Evolutionary conservation across 1,140 invertebrate species (phyloP), one percentile per base, ranked within the genome.

Genomic region (Popillia japonica): DNA sequence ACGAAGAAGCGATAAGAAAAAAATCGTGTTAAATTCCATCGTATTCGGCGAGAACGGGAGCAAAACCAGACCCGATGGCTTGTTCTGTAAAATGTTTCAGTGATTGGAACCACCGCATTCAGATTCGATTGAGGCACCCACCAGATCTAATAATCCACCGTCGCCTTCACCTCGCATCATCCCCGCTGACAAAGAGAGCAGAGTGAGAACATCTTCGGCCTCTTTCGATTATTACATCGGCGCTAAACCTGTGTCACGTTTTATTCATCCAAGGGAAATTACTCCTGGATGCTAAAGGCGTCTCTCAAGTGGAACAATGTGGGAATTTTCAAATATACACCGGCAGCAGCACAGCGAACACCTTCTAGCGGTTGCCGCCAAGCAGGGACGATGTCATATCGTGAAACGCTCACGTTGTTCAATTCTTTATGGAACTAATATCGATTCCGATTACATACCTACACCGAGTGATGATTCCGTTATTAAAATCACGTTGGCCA

Each of bases 191-290:
- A 7, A 68, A 17, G 22, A 34, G 61, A 11, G 7, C 61, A 3
- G 61, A 27, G 61, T 34, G 61, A 22, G 59, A 68, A 68, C 61
- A 34, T 68, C 61, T 68, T 68, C 61, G 61, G 61, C 61, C 77
- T 74, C 44, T 55, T 72, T 68, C 68, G 77, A 72, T 78, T 78
- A 78, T 78, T 74, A 44, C 72, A 74, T 74, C 72, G 72, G 14
- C 77, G 77, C 72, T 68, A 78, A 74, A 78, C 68, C 72, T 61
- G 72, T 74, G 77, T 78, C 72, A 74, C 68, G 72, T 78, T 78
- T 78, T 78, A 73, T 78, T 78, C 77, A 78, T 78, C 44, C 77
- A 78, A 59, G 77, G 44, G 68, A 78, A 78, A 78, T 78, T 78
- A 78, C 72, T 74, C 34, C 72, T 74, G 72, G 41, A 74, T 74